Percentiles rank a stretch among this genome's conserved stretches.
Conservation (phyloP, 1,140 invertebrate species). For the Heterodera schachtii region DNA sequence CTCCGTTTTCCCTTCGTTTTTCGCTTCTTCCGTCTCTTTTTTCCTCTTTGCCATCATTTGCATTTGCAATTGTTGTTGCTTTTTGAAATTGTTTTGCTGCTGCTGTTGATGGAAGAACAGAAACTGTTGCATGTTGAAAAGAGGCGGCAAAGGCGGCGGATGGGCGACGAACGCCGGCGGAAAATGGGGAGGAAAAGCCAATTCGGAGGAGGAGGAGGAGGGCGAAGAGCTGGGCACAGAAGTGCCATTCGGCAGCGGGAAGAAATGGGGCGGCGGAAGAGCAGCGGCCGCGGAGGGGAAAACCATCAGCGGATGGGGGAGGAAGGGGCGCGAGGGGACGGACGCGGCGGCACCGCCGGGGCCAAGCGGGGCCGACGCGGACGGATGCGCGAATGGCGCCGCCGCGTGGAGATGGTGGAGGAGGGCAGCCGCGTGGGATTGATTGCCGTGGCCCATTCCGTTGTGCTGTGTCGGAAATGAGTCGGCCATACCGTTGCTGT, state of each 20-base stretch:
- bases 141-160: too few species aligned
- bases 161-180: too few species aligned
- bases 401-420: background rate
- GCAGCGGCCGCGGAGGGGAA: background rate
- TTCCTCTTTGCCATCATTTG: background rate
- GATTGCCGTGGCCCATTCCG: background rate
- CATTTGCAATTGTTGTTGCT: background rate
- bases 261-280: too few species aligned
- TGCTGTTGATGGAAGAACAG: background rate
- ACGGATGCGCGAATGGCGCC: background rate
- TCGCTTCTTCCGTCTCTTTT: background rate
- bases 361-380: background rate
- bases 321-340: background rate
- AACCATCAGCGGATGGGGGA: background rate
- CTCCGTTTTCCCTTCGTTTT: background rate
- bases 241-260: background rate
- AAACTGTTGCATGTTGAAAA: background rate
- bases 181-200: background rate
- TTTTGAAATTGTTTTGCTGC: background rate
- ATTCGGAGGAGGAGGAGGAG: too few species aligned
- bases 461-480: conserved; percentile 5
- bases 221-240: too few species aligned
- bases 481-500: background rate
- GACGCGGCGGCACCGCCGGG: background rate
- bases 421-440: background rate